Base-by-base conservation (phyloP, 2,888 invertebrate genomes). In the Euzophera pinguis region DNA sequence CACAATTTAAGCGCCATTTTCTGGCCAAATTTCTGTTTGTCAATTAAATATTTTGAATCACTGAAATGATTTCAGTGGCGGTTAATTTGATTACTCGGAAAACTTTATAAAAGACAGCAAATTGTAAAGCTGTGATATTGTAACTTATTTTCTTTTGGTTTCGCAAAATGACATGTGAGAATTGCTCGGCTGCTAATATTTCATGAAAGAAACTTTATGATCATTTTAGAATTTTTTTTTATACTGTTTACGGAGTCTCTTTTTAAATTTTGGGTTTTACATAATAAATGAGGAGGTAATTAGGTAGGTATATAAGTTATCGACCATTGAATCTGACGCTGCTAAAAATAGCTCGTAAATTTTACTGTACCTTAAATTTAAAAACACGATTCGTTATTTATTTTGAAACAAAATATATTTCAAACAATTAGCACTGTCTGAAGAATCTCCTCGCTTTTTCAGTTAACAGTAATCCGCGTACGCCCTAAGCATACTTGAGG, bases 11-110 rank as follows among this genome's bases (percentile, higher is more conserved):
- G 72, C 78, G 78, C 79, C 75, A 81, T 85, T 85, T 85, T 81
- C 80, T 69, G 65, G 64, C 75, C 67, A 67, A 73, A 81, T 85
- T 81, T 84, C 85, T 87, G 87, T 87, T 87, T 87, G 87, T 84
- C 88, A 86, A 85, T 89, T 86, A 86, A 88, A 87, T 86, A 87
- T 84, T 87, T 86, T 77, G 80, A 84, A 86, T 81, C 82, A 81
- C 66, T 66, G 81, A 84, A 86, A 86, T 87, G 73, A 87, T 87
- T 87, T 81, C 81, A 71, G 78, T 75, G 67, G 77, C 76, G 69
- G 78, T 78, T 84, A 81, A 84, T 83, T 86, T 79, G 73, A 79
- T 82, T 82, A 78, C 63, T 70, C 74, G 63, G 70, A 67, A 68
- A 76, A 73, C 67, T 73, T 55, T 62, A 71, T 70, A 73, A 76